Percentiles rank a stretch among this genome's conserved stretches.
Evolutionary conservation across 2,888 invertebrate species (phyloP).

Genomic region (Heliconius hortense): DNA sequence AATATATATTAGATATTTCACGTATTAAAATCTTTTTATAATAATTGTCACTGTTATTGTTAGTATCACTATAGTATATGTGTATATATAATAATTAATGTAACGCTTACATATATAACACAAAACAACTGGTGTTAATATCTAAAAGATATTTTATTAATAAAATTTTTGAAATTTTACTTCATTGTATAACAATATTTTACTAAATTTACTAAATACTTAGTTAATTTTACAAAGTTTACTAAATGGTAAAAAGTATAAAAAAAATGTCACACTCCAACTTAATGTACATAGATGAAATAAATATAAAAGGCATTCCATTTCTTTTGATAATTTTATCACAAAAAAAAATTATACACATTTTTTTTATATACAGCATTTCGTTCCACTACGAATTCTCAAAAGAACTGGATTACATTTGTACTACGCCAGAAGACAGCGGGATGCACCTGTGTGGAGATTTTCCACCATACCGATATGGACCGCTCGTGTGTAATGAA

Average conservation of each 20-base stretch:
- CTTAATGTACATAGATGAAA: not conserved
- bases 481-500: constrained; percentile 89
- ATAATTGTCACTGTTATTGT: not conserved
- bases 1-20: not conserved
- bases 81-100: not conserved
- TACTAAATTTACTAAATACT: constrained; percentile 19
- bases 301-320: constrained; percentile 13
- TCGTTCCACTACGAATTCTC: constrained; percentile 94
- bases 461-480: constrained; percentile 90
- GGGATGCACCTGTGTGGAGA: constrained; percentile 96
- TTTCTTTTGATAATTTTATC: not conserved
- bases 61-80: not conserved
- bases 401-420: constrained; percentile 97
- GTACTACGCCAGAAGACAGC: constrained; percentile 94
- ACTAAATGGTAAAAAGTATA: not conserved
- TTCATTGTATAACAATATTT: constrained; percentile 17
- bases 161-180: not conserved
- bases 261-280: not conserved
- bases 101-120: not conserved
- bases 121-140: not conserved
- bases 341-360: constrained; percentile 15
- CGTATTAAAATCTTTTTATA: not conserved
- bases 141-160: constrained; percentile 3
- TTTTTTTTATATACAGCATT: constrained; percentile 69
- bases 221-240: constrained; percentile 15